Base-by-base conservation (phyloP, 2,113 vertebrate species). In the Mustela lutreola region DNA sequence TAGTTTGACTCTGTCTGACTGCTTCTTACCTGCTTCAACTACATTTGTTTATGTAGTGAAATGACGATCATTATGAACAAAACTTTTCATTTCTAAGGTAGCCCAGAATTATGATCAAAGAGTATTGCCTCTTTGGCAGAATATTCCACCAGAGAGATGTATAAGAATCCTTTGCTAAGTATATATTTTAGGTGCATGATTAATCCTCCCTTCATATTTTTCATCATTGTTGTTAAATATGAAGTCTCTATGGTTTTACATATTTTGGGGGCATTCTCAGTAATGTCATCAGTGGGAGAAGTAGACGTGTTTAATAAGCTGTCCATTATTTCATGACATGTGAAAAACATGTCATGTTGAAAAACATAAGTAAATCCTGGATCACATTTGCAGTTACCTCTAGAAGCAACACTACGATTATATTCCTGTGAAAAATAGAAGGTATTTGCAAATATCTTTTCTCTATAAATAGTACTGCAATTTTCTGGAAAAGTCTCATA, bases 401-500 rank as follows among this genome's bases (percentile, higher is more conserved):
- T 67, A n/a, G 53, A 80, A 48, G 19, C 12, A 92, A 84, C 39
- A n/a, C 3, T 85, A 94, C 97, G 60, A 93, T 70, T 97, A 89
- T 89, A 75, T 92, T 97, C 78, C 95, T 63, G 73, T 79, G 95
- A 94, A 90, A 98, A 88, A 96, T 89, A 65, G 89, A 97, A 98
- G 48, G 33, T 89, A 31, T 87, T 97, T 91, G 83, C 70, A 96
- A 96, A 94, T 94, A 89, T 96, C 94, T 95, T 95, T 0, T 84
- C 62, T 79, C 63, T 95, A 86, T 96, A 94, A 97, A 95, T 91
- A 97, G 6, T 82, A 93, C 42, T 83, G 24, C 15, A 73, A 87
- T 97, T 70, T 97, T 91, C 88, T 97, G 63, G 91, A 94, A 62
- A 73, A 65, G 56, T 89, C 78, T 97, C 92, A 85, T 95, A 94